Evolutionary conservation across 2,113 vertebrate genomes (phyloP).

Genomic region (Ptilonorhynchus violaceus): DNA sequence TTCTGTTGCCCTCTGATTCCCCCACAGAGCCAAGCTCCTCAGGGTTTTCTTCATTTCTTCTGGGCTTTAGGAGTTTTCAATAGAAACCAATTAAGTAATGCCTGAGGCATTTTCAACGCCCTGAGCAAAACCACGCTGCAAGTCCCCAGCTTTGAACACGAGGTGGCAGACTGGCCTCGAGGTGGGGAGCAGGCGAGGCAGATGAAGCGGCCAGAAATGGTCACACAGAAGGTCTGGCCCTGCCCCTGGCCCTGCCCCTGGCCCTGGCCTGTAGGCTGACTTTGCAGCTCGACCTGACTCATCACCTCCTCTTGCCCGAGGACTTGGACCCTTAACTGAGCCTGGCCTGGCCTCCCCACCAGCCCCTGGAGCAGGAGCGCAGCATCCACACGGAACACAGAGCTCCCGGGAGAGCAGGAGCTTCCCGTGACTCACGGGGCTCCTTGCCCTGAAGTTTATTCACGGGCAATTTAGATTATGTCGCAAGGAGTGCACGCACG

Average conservation of each 20-base stretch:
- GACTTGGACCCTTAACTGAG: not conserved
- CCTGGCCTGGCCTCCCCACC: not conserved
- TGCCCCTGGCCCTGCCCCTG: not conserved
- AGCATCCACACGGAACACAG: not conserved
- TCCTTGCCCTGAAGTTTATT: not conserved
- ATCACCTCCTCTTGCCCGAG: not conserved
- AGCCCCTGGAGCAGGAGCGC: not conserved
- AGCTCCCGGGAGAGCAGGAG: not conserved
- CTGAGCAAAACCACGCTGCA: not conserved
- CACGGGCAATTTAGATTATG: not conserved
- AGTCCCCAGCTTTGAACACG: not conserved
- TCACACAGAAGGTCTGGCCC: not conserved
- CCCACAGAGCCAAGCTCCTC: not conserved
- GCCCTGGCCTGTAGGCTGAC: not conserved
- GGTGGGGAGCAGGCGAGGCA: not conserved
- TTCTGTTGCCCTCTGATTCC: not conserved
- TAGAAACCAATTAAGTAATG: not conserved
- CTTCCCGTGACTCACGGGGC: accelerated
- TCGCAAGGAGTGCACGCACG: accelerated
- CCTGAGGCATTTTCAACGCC: not conserved
- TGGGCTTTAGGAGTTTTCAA: not conserved
- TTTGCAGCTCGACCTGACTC: not conserved
- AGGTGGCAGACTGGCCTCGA: slow-evolving; percentile 36
- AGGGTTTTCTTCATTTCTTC: not conserved
- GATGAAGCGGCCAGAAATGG: not conserved